Evolutionary conservation across 2,888 invertebrate genomes (phyloP), one percentile per base, ranked within the genome.

Genomic region (Tachina fera): DNA sequence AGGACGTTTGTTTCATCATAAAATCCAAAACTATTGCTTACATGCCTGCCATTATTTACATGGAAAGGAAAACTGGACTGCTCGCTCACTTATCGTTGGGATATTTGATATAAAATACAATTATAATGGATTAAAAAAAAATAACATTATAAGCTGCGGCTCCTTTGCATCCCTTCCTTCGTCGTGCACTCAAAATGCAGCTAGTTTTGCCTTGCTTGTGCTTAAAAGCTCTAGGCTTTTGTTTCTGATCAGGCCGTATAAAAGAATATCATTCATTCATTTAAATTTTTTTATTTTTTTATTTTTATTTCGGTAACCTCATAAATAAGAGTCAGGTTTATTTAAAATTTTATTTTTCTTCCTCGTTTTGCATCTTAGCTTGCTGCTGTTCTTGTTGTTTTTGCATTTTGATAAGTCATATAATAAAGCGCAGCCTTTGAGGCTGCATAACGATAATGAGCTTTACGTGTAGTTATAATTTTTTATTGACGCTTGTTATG

Each of bases 401-500:
- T 65, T 65, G 14, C 31, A 6, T 31, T 61, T 49, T 31, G 51
- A 70, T 60, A 71, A 63, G 53, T 47, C 72, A 76, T 76, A 76
- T 74, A 31, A 74, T 53, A 83, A 83, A 83, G 86, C 76, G 79
- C 79, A 80, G 79, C 79, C 86, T 86, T 86, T 86, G 83, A 83
- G 72, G 71, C 83, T 76, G 82, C 76, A 72, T 56, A 75, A 83
- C 79, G 83, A 80, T 86, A 86, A 86, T 86, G 86, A 86, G 83
- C 86, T 86, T 86, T 86, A 83, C 86, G 86, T 86, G 86, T 86
- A 86, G 79, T 80, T 83, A 83, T 86, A 86, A 85, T 86, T 80
- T 83, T 86, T 86, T 86, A 86, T 86, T 86, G 83, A 43, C 68
- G 76, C 86, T 86, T 86, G 86, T 86, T 86, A 86, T 86, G 79